Percentiles rank a stretch among this genome's conserved stretches.
Evolutionary conservation across 2,797 vertebrate genomes (phyloP).

Genomic region (Rallus crepitans): DNA sequence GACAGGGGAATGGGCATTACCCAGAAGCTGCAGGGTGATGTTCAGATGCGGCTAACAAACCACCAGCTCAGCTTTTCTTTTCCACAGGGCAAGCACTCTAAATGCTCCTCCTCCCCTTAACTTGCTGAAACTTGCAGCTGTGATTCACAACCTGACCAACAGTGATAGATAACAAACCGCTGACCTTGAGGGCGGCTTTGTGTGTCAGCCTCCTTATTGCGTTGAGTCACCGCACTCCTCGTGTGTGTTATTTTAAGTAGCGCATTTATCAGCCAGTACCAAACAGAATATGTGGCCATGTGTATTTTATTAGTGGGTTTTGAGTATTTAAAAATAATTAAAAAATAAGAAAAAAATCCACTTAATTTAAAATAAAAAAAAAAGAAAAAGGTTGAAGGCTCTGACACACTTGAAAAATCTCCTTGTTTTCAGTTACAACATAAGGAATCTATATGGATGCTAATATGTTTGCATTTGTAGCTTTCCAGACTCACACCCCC

Average conservation of each 20-base stretch:
- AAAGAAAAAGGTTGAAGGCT: background rate
- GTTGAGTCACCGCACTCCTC: background rate
- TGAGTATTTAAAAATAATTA: background rate
- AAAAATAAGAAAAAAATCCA: background rate
- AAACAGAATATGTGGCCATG: constrained; percentile 26
- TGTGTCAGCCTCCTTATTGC: constrained; percentile 42
- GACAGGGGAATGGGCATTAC: constrained; percentile 48
- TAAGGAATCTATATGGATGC: constrained; percentile 23
- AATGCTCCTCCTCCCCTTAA: constrained; percentile 35
- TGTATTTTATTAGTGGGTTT: constrained; percentile 21
- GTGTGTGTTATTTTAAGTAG: constrained; percentile 41
- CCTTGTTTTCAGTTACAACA: constrained; percentile 49
- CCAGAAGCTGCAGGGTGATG: constrained; percentile 46
- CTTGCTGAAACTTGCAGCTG: constrained; percentile 61
- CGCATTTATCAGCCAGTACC: constrained; percentile 45
- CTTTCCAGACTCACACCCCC: constrained; percentile 36
- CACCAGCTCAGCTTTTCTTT: constrained; percentile 44
- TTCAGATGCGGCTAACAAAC: background rate
- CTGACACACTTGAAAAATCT: background rate
- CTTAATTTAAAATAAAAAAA: constrained; percentile 18
- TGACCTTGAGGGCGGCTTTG: constrained; percentile 47
- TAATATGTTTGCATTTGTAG: constrained; percentile 58
- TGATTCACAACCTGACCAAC: constrained; percentile 75
- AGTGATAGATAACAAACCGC: constrained; percentile 64
- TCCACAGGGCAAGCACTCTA: constrained; percentile 17